Evolutionary conservation across 2,888 invertebrate species (phyloP), one percentile per base, ranked within the genome.

Genomic region (Drosophila subsilvestris): DNA sequence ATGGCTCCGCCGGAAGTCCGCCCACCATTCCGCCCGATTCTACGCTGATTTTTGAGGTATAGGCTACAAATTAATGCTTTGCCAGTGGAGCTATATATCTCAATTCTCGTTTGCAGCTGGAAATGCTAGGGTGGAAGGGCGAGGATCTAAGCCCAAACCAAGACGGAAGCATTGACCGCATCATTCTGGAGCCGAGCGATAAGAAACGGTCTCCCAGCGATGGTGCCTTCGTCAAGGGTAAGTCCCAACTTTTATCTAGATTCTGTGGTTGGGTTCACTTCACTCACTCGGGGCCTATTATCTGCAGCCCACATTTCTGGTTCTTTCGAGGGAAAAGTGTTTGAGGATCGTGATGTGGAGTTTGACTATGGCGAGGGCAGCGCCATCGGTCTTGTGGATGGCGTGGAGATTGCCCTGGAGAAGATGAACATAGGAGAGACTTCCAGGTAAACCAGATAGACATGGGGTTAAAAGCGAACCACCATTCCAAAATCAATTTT

Each of bases 11-110:
- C 27, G 98, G 98, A 63, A 96, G 95, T 86, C 96, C 96, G 0
- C 98, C 98, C 2, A 96, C 94, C 88, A 98, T 99, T 80, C 98
- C 98, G 27, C 95, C 97, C 9, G 94, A 97, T 91, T 93, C 98
- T 0, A 97, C 97, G 0, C 93, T 99, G 6, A 95, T 96, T 83
- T 98, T 98, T 93, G 97, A 97, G 94, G 97, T 97, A 91, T 18
- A 20, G 17, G 4, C 4, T 20, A n/a, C 10, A 4, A 20, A 22
- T 8, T 10, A 18, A 50, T 17, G 25, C 12, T n/a, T 8, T 10
- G 3, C 10, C n/a, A 2, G 20, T 2, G 8, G 0, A 44, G 1
- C 14, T 14, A 14, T 3, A 49, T 6, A 32, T 32, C 18, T 56
- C 6, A 9, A 12, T n/a, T 51, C 10, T 22, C 50, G 20, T 18